These are phyloP conservation scores for Manis javanica DNA, from an alignment of 2,797 vertebrate species.

Conservation along the genomic window DNA sequence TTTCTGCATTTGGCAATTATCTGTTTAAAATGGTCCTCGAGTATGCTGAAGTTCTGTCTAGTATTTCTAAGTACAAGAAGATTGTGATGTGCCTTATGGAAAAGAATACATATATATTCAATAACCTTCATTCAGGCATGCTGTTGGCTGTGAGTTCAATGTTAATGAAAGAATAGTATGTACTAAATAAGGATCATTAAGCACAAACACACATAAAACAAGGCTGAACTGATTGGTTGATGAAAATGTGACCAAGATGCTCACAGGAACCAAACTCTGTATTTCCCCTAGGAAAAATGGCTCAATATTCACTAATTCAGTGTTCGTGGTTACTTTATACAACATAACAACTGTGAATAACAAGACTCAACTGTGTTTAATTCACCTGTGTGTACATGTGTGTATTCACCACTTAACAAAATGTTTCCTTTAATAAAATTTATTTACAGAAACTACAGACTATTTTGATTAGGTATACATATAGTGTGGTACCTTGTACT, in stretches of 20 bases:
- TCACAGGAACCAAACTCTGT: neutral
- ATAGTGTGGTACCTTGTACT: neutral
- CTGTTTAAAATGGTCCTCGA: neutral
- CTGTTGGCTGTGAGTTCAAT: neutral
- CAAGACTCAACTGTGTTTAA: neutral
- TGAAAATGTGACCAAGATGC: neutral
- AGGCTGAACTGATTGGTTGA: neutral
- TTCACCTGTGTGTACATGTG: neutral
- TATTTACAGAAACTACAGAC: neutral
- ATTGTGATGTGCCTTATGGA: neutral
- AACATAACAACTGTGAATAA: neutral
- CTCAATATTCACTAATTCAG: neutral
- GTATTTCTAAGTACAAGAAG: neutral
- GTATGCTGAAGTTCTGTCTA: neutral
- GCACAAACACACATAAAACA: neutral
- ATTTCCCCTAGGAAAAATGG: neutral
- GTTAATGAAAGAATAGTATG: conserved; percentile 11
- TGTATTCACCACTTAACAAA: conserved; percentile 17
- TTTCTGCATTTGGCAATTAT: neutral
- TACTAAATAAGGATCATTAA: neutral
- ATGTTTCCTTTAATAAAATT: neutral
- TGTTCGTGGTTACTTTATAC: neutral
- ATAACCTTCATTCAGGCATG: neutral
- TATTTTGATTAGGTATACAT: conserved; percentile 1
- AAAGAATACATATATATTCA: neutral